Evolutionary conservation across 2,113 vertebrate genomes (phyloP), one percentile per base, ranked within the genome.

Genomic region (Paratilapia polleni): DNA sequence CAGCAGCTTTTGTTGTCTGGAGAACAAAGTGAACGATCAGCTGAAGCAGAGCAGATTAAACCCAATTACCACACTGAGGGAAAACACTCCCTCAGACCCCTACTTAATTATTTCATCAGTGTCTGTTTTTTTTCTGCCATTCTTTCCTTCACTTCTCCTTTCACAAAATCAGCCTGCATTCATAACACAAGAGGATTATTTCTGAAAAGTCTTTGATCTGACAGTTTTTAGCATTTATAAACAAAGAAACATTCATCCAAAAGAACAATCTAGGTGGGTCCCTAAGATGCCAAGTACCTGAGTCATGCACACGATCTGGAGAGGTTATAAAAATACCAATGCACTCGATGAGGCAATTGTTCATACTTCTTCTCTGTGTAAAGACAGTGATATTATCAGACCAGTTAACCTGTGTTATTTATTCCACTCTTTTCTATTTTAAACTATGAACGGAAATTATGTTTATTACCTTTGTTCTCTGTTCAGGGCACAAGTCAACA

Each of bases 1-100:
- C 89, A 95, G 92, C 88, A 92, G 82, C 73, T 88, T 89, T 83
- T 43, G 56, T 73, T n/a, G 3, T 81, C 76, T 66, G 52, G 41
- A 49, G 49, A 49, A 80, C 43, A 61, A 89, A 77, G 87, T 73
- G 73, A 86, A 77, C 2, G 28, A 83, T 91, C 90, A 83, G 83
- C 78, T 7, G 43, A 83, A 66, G 47, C 9, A 49, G 2, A 57
- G 43, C 36, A 77, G 75, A 83, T 70, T 77, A 74, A 90, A 83
- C 11, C n/a, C 28, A 88, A 82, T 84, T 68, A 90, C 19, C 77
- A 31, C 62, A 52, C 56, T 49, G 68, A 80, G 59, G 70, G 13
- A 15, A 26, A 83, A 75, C 43, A 31, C 8, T 38, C 74, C 47
- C n/a, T n/a, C 59, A 61, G 62, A 68, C 20, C 31, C 61, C 31